Percentiles rank a stretch among this genome's conserved stretches.
Evolutionary conservation across 2,888 invertebrate genomes (phyloP).

Genomic region (Drepanosiphum platanoidis): DNA sequence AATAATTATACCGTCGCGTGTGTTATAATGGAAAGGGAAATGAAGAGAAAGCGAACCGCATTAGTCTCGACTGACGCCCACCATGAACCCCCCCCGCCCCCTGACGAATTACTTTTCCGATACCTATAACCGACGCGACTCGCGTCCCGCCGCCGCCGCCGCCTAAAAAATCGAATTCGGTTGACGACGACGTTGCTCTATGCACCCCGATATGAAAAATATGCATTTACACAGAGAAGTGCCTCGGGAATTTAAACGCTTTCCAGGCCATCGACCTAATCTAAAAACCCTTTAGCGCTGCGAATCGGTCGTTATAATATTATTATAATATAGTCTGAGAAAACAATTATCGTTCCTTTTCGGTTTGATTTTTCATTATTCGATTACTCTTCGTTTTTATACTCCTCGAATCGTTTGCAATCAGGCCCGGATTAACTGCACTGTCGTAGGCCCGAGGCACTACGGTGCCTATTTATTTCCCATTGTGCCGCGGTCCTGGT

Average conservation of each 20-base stretch:
- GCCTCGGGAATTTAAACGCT: neutral
- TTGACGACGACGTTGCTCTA: neutral
- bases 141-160: neutral
- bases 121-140: neutral
- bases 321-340: too few relatives aligned
- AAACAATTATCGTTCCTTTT: too few relatives aligned
- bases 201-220: neutral
- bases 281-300: too few relatives aligned
- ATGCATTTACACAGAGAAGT: neutral
- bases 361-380: too few relatives aligned
- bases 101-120: neutral
- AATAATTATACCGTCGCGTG: neutral
- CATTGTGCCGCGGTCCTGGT: too few relatives aligned
- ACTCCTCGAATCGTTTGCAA: too few relatives aligned
- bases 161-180: neutral
- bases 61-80: neutral
- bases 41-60: neutral
- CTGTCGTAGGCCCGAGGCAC: too few relatives aligned
- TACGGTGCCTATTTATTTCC: too few relatives aligned
- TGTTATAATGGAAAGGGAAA: neutral
- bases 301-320: too few relatives aligned
- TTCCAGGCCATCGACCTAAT: neutral
- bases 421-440: too few relatives aligned
- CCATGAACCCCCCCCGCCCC: too few relatives aligned
- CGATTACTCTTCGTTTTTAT: too few relatives aligned